A percentile compares a stretch with the other conserved stretches of the same genome.
Evolutionary conservation across 2,888 invertebrate genomes (phyloP).

Genomic region (Notodonta ziczac): DNA sequence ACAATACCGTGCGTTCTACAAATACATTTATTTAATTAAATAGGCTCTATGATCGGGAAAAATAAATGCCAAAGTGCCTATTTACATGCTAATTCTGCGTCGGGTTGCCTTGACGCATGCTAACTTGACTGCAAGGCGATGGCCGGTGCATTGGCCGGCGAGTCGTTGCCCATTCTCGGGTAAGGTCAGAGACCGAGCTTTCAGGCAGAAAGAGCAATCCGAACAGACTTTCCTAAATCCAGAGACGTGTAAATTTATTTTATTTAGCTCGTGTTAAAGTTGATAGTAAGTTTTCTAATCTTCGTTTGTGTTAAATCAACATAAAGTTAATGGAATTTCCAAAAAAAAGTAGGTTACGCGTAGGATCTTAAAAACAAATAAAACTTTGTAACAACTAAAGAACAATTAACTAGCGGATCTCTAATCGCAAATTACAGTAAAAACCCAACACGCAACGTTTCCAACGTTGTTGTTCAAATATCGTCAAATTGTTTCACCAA

Average conservation of each 20-base stretch:
- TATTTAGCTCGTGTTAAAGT: too few relatives aligned
- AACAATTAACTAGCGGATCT: conserved; percentile 15
- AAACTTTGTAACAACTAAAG: conserved; percentile 4
- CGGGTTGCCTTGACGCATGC: conserved; percentile 1
- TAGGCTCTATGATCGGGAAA: too few relatives aligned
- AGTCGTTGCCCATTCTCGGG: neutral
- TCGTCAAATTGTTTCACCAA: conserved; percentile 43
- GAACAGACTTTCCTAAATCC: neutral
- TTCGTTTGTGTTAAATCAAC: too few relatives aligned
- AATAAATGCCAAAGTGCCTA: neutral
- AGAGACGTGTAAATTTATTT: too few relatives aligned
- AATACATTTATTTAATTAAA: too few relatives aligned
- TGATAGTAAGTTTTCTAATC: too few relatives aligned
- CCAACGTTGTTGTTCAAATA: conserved; percentile 5
- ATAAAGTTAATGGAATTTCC: too few relatives aligned
- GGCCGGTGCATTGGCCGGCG: conserved; percentile 5
- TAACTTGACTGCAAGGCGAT: conserved; percentile 6
- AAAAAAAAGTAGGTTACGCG: too few relatives aligned
- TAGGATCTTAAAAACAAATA: neutral
- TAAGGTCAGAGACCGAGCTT: conserved; percentile 3
- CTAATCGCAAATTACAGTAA: conserved; percentile 22
- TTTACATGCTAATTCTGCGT: conserved; percentile 6
- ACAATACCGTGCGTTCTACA: too few relatives aligned
- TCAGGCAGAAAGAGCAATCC: neutral
- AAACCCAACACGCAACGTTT: conserved; percentile 21